Evolutionary conservation across 2,797 vertebrate species (phyloP), one percentile per base, ranked within the genome.

Genomic region (Sciurus vulgaris): DNA sequence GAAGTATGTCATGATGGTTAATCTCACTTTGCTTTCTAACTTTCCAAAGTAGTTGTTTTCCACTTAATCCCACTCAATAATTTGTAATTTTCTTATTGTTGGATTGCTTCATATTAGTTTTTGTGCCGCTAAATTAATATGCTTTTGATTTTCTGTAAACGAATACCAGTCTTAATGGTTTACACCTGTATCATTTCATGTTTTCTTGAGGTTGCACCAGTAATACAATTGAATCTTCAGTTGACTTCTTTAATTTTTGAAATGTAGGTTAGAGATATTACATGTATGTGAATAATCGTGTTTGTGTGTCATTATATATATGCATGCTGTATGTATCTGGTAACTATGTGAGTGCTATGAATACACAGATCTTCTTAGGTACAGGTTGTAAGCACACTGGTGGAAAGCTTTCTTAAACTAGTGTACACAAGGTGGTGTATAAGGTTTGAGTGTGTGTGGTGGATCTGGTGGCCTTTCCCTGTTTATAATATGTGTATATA

Each of bases 41-140:
- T 94, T 86, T 83, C 69, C 70, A 89, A 44, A 78, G 12, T 76
- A 61, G 51, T 79, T 51, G 30, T 76, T 96, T 96, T 78, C 30
- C 11, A 63, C 15, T 18, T 83, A 78, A 38, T 20, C 26, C 20
- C 30, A 6, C 10, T 72, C 47, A 33, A 22, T 88, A 61, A 26
- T 86, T 69, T 44, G 14, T 6, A 15, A 61, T 67, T 93, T 78
- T 72, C 81, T 89, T 89, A 14, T 41, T 78, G 13, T 63, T 78
- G 61, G 8, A 0, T 79, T 93, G 63, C 30, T 96, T 73, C 28
- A 10, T 18, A 17, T 82, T 74, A 38, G 15, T 30, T 35, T 92
- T 35, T 82, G 30, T n/a, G 30, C 30, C 65, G 54, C 22, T 54
- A 11, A 69, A 38, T 85, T n/a, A 38, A 38, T 51, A 35, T 69